A percentile compares a stretch with the other conserved stretches of the same genome.
Conservation (phyloP, 2,888 invertebrate genomes). For the Brenthis hecate region DNA sequence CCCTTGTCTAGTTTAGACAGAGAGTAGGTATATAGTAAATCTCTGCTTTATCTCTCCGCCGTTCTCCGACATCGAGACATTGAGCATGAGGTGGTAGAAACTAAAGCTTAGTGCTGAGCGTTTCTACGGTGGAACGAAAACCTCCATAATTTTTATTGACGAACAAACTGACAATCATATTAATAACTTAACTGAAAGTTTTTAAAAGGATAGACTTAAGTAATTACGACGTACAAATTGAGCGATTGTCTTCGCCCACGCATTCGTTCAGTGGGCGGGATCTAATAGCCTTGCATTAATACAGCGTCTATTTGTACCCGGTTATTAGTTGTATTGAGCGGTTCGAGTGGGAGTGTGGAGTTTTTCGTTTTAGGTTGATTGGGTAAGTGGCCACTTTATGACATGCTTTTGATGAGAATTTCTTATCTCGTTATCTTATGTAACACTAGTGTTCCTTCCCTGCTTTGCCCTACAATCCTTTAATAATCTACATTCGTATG, state of each 20-base stretch:
- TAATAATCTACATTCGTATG: no score
- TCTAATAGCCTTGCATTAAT: constrained; percentile 38
- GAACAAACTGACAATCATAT: not conserved
- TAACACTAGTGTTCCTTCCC: not conserved
- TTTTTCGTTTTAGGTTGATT: constrained; percentile 22
- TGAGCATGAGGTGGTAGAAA: no score
- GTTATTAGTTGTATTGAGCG: constrained; percentile 31
- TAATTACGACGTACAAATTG: constrained; percentile 41
- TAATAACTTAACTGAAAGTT: not conserved
- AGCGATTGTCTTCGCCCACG: constrained; percentile 43
- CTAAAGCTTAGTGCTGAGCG: no score
- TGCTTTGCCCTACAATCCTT: no score
- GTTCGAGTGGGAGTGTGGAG: constrained; percentile 23
- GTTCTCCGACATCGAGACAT: no score
- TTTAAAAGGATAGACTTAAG: constrained; percentile 33
- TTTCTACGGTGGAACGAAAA: no score
- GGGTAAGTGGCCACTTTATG: constrained; percentile 14
- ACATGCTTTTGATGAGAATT: constrained; percentile 14
- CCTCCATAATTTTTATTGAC: not conserved
- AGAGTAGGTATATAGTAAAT: no score
- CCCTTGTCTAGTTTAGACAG: no score
- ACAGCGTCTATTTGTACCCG: constrained; percentile 35
- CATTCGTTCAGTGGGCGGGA: constrained; percentile 32
- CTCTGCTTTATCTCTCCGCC: no score
- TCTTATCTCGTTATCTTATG: not conserved